Percentiles rank a stretch among this genome's conserved stretches.
phyloP scores from a whole-genome alignment of 2,797 vertebrate genomes.

The Microctenopoma steveboyesi region DNA sequence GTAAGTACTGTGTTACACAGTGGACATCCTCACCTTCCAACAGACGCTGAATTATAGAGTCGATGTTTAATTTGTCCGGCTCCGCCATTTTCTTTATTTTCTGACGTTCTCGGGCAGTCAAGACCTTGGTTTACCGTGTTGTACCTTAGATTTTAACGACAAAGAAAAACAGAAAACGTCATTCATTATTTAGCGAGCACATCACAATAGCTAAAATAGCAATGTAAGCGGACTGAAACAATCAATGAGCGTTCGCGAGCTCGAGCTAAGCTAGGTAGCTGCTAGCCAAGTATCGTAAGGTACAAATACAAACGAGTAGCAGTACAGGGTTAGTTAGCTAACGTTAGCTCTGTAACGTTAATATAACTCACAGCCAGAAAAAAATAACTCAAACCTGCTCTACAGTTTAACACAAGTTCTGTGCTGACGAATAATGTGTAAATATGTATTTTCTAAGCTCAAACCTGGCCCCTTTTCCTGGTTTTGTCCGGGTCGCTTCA shows the following conservation, averaged over 20 bases:
- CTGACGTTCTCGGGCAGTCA: constrained; percentile 76
- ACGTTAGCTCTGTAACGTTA: constrained; percentile 22
- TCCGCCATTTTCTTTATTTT: constrained; percentile 88
- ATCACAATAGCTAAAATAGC: background rate
- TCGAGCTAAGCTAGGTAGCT: constrained; percentile 59
- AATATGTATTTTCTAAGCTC: constrained; percentile 41
- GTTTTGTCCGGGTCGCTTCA: constrained; percentile 51
- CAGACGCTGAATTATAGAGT: constrained; percentile 89
- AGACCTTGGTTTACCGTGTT: constrained; percentile 69
- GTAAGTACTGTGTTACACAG: rapidly evolving
- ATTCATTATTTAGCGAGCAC: constrained; percentile 9
- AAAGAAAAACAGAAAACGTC: constrained; percentile 17
- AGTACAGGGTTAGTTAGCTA: constrained; percentile 45
- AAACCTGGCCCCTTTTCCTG: constrained; percentile 45
- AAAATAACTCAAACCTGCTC: constrained; percentile 49
- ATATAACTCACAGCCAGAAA: background rate
- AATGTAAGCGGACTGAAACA: constrained; percentile 6
- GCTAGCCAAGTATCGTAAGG: constrained; percentile 39
- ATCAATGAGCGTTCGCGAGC: constrained; percentile 66
- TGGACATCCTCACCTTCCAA: constrained; percentile 82
- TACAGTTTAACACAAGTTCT: constrained; percentile 15
- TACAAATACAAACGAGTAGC: constrained; percentile 38
- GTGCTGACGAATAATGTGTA: constrained; percentile 6
- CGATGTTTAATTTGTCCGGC: constrained; percentile 90
- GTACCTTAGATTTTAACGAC: constrained; percentile 51